phyloP scores from a whole-genome alignment of 2,113 vertebrate species.

The Piprites chloris region DNA sequence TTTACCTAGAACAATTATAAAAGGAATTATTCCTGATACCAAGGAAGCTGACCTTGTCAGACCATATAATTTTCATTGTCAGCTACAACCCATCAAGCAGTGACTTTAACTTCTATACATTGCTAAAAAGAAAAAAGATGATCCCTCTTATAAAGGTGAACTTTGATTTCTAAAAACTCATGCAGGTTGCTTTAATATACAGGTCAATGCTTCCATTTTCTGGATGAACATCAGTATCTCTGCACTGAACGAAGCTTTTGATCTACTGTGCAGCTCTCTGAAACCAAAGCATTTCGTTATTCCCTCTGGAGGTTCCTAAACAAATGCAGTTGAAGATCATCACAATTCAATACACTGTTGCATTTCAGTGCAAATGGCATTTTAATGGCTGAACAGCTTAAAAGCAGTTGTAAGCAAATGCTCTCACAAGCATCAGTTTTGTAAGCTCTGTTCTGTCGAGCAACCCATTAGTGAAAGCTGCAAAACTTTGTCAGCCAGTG shows the following conservation, averaged over 20 bases:
- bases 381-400: neutral
- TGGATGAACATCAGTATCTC: neutral
- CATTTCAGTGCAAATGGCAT: neutral
- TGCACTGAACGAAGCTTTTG: neutral
- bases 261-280: neutral
- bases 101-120: neutral
- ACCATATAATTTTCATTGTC: neutral
- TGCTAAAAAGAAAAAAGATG: neutral
- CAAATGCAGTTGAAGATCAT: neutral
- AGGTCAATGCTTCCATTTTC: neutral
- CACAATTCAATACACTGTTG: neutral
- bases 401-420: neutral
- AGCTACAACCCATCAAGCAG: neutral
- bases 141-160: neutral
- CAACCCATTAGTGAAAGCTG: neutral
- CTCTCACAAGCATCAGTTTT: neutral
- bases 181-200: neutral
- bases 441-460: neutral
- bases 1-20: conserved; percentile 1
- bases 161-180: neutral
- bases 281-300: neutral
- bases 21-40: neutral
- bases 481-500: neutral
- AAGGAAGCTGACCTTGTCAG: neutral
- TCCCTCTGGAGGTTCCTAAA: neutral